A percentile compares a stretch with the other conserved stretches of the same genome.
phyloP scores from a whole-genome alignment of 2,113 vertebrate species.

The Cephalopholis sonnerati region DNA sequence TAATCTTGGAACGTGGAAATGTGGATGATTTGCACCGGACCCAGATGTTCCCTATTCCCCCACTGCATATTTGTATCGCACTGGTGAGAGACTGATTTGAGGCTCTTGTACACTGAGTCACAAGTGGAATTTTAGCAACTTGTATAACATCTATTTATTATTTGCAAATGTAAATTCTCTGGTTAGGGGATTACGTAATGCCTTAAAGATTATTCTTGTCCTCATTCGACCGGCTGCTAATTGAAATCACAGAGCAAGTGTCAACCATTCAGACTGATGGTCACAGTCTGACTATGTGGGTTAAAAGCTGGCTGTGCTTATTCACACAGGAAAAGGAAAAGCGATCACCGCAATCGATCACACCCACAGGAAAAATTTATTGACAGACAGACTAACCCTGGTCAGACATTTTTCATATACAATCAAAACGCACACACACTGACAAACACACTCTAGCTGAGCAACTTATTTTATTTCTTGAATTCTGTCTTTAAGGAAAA shows the following conservation, averaged over 20 bases:
- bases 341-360: constrained; percentile 37
- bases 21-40: too few relatives aligned
- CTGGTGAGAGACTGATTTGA: too few relatives aligned
- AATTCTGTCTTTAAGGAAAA: neutral
- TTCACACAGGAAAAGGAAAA: constrained; percentile 33
- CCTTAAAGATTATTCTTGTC: neutral
- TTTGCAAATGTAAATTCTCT: neutral
- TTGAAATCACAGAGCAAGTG: constrained; percentile 16
- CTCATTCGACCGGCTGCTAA: neutral
- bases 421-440: neutral
- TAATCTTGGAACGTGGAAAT: too few relatives aligned
- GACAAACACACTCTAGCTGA: neutral
- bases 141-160: too few relatives aligned
- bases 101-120: too few relatives aligned
- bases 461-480: neutral
- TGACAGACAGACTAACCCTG: constrained; percentile 8
- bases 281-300: constrained; percentile 38
- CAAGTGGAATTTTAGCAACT: too few relatives aligned
- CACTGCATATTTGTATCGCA: too few relatives aligned
- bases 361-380: constrained; percentile 36
- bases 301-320: constrained; percentile 48
- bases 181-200: neutral
- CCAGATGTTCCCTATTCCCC: too few relatives aligned
- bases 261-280: constrained; percentile 6
- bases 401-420: neutral